A percentile compares a stretch with the other conserved stretches of the same genome.
Evolutionary conservation across 2,888 invertebrate species (phyloP).

Genomic region (Leptinotarsa juncta): DNA sequence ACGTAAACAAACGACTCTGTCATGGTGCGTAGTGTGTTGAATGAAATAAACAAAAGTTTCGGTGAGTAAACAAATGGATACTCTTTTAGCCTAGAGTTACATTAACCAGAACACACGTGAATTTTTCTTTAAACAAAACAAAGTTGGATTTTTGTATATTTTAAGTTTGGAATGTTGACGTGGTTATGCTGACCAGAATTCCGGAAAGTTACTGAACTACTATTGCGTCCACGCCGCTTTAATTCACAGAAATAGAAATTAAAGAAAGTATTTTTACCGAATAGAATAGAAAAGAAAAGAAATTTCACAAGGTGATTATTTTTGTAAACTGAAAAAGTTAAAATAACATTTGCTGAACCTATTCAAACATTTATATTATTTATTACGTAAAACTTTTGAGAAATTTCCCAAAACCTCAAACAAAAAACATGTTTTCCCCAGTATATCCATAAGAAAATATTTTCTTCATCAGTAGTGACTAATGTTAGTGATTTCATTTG

Average conservation of each 20-base stretch:
- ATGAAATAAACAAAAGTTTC: conserved; percentile 50
- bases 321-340: no score
- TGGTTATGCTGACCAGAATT: conserved; percentile 1
- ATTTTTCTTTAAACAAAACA: conserved; percentile 34
- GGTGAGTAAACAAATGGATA: conserved; percentile 55
- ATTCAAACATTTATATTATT: no score
- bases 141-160: not conserved
- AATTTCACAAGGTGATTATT: no score
- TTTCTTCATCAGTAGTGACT: no score
- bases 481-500: no score
- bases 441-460: no score
- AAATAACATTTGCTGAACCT: no score
- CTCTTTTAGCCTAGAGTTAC: conserved; percentile 51
- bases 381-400: no score
- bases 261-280: not conserved
- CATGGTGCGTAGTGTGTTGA: conserved; percentile 44
- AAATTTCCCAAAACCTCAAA: no score
- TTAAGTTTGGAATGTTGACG: not conserved
- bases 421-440: no score
- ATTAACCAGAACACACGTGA: conserved; percentile 53
- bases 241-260: not conserved
- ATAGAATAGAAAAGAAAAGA: no score
- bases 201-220: not conserved
- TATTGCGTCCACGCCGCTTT: no score
- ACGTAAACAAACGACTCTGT: conserved; percentile 26